Conservation (phyloP, 2,113 vertebrate genomes). For the Onychorhynchus coronatus region DNA sequence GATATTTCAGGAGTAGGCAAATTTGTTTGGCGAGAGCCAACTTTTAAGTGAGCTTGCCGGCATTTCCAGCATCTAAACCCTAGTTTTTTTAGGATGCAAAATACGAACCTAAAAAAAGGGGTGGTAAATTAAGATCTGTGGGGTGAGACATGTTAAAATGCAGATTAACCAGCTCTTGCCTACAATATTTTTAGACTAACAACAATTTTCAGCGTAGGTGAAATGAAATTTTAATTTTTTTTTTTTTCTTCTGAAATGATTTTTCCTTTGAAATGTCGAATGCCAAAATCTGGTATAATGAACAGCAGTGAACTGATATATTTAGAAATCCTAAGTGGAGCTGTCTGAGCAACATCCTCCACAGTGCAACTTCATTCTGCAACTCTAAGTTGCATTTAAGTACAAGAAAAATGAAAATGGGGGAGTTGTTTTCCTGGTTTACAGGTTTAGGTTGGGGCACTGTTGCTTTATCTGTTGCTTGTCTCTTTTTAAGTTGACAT, state of each 20-base stretch:
- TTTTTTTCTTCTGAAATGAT: neutral
- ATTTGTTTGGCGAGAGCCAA: neutral
- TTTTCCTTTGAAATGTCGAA: neutral
- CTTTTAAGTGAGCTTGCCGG: neutral
- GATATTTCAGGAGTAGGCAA: constrained; percentile 18
- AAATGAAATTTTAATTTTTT: neutral
- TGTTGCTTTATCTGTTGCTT: neutral
- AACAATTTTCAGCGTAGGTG: neutral
- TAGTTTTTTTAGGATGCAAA: neutral
- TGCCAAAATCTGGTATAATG: neutral
- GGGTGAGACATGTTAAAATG: neutral
- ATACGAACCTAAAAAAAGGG: neutral
- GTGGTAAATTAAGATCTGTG: constrained; percentile 9
- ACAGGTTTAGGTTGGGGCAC: neutral
- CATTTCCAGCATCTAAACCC: constrained; percentile 2
- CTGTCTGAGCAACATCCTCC: neutral
- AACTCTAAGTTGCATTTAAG: neutral
- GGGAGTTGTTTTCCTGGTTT: neutral
- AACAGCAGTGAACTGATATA: neutral
- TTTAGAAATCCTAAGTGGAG: constrained; percentile 14
- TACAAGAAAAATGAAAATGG: neutral
- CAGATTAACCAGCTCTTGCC: neutral
- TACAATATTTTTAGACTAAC: neutral
- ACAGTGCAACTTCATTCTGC: neutral
- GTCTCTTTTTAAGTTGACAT: neutral